Conservation (phyloP, 2,888 invertebrate genomes). For the Hyalella azteca region DNA sequence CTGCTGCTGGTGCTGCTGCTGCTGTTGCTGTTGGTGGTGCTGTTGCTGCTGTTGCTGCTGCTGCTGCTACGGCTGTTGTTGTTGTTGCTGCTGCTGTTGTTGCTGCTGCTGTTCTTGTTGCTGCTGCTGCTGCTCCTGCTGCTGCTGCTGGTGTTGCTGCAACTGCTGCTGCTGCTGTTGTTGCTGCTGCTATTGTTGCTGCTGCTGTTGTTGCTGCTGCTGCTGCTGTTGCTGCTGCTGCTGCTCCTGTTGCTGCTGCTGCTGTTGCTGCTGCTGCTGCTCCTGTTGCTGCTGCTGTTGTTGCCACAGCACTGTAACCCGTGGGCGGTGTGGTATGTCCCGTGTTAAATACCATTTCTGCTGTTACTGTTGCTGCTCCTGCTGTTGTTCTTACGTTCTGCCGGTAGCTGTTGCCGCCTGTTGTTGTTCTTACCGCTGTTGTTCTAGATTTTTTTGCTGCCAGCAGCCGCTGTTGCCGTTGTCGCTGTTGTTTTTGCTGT, state of each 20-base stretch:
- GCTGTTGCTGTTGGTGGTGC: background rate
- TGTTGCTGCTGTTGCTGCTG: background rate
- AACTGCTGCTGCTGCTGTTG: slow-evolving; percentile 41
- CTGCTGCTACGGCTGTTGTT: background rate
- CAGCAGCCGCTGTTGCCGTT: no score
- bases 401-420: no score
- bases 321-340: background rate
- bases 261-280: slow-evolving; percentile 43
- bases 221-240: slow-evolving; percentile 5
- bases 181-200: slow-evolving; percentile 36
- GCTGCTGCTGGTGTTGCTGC: slow-evolving; percentile 39
- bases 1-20: background rate
- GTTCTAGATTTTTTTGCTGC: no score
- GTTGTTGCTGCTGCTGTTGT: background rate
- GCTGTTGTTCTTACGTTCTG: no score
- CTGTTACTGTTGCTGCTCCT: no score
- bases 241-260: slow-evolving; percentile 14
- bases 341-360: no score
- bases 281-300: slow-evolving; percentile 25
- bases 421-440: no score
- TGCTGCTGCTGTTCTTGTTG: slow-evolving; percentile 22
- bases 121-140: background rate
- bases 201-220: slow-evolving; percentile 35
- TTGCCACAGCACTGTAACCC: background rate
- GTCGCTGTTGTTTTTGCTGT: slow-evolving; percentile 30